Conservation (phyloP, 2,888 invertebrate species). For the Dimorphilus gyrociliatus region DNA sequence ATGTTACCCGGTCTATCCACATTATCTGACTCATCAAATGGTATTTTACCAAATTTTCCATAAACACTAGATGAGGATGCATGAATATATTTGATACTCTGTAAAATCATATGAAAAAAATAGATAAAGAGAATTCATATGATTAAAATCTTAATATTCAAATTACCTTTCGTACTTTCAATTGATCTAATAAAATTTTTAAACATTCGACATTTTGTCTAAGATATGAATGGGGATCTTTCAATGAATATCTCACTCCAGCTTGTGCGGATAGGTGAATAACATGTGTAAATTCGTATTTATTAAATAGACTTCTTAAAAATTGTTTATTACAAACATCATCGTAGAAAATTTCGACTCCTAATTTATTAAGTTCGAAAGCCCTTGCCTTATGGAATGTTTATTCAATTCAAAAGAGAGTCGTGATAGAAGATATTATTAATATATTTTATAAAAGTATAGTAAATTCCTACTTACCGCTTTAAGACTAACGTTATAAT, state of each 20-base stretch:
- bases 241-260: slow-evolving; percentile 12
- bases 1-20: slow-evolving; percentile 11
- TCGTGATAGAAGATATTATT: neutral
- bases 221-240: slow-evolving; percentile 10
- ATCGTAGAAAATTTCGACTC: slow-evolving; percentile 8
- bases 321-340: slow-evolving; percentile 10
- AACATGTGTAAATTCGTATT: slow-evolving; percentile 11
- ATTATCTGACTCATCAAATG: slow-evolving; percentile 7
- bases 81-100: slow-evolving; percentile 10
- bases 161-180: too few species aligned
- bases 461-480: slow-evolving; percentile 6
- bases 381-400: slow-evolving; percentile 13
- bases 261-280: slow-evolving; percentile 13
- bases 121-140: neutral
- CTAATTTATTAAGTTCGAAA: slow-evolving; percentile 7
- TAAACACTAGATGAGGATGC: slow-evolving; percentile 14
- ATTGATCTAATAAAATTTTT: slow-evolving; percentile 8
- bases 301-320: slow-evolving; percentile 6
- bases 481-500: slow-evolving; percentile 12
- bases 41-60: slow-evolving; percentile 10
- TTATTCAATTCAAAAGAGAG: neutral
- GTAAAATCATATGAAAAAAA: slow-evolving; percentile 1
- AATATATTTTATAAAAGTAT: neutral
- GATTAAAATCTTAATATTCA: too few species aligned
- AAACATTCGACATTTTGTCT: slow-evolving; percentile 10